A percentile compares a stretch with the other conserved stretches of the same genome.
Conservation (phyloP, 2,888 invertebrate genomes). For the Suillia variegata region DNA sequence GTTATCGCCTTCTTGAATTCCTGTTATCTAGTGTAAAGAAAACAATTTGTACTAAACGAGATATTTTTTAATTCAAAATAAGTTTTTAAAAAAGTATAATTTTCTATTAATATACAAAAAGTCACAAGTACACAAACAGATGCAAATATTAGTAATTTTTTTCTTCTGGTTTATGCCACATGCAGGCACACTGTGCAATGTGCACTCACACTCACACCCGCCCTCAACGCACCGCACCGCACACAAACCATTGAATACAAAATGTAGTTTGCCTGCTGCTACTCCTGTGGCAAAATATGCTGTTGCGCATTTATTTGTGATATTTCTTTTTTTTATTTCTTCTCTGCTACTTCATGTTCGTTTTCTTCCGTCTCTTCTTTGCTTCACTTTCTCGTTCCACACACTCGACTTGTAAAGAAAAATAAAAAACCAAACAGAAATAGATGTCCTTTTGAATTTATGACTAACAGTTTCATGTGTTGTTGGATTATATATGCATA, state of each 20-base stretch:
- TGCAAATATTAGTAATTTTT: no score
- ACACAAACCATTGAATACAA: background rate
- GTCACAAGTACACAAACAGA: no score
- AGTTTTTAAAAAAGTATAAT: no score
- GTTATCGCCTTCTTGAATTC: no score
- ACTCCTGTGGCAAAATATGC: background rate
- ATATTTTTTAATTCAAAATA: no score
- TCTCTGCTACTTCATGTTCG: background rate
- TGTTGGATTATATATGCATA: constrained; percentile 8
- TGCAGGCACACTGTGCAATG: background rate
- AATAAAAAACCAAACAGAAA: constrained; percentile 16
- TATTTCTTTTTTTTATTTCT: background rate
- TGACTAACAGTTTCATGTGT: constrained; percentile 28
- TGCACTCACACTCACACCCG: background rate
- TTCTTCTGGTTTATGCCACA: background rate
- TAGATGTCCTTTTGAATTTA: constrained; percentile 43
- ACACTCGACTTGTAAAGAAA: background rate
- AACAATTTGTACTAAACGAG: no score
- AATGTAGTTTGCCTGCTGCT: background rate
- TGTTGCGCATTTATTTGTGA: background rate
- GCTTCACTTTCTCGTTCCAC: background rate
- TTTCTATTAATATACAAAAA: no score
- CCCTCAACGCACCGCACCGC: background rate
- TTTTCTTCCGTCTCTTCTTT: no score
- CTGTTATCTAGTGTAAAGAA: no score